These are phyloP conservation scores for Athalia rosae DNA, from an alignment of 2,888 invertebrate species.

Conservation along the genomic window DNA sequence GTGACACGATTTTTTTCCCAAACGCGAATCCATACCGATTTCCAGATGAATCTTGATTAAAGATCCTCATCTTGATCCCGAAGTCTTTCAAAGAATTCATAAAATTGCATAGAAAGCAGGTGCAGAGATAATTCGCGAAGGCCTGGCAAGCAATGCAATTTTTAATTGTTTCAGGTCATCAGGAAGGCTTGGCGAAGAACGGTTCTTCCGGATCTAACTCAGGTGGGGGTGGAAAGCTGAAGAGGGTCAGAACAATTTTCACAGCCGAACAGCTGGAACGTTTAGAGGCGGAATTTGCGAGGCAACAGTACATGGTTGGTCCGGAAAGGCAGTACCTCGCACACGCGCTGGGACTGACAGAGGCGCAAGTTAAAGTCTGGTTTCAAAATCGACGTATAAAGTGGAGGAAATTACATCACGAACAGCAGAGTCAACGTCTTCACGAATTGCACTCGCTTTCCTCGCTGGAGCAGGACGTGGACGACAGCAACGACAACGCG, in stretches of 20 bases:
- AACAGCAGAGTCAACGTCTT: constrained; percentile 91
- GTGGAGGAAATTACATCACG: constrained; percentile 96
- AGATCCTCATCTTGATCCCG: no score
- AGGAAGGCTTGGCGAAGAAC: constrained; percentile 70
- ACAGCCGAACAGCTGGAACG: constrained; percentile 96
- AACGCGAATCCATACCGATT: no score
- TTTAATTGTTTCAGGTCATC: constrained; percentile 63
- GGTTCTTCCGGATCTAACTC: constrained; percentile 67
- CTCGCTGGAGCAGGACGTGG: constrained; percentile 70
- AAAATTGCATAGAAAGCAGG: no score
- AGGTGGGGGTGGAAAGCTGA: constrained; percentile 80
- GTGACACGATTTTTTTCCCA: constrained; percentile 16
- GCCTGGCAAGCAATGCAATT: constrained; percentile 3
- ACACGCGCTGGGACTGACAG: constrained; percentile 88
- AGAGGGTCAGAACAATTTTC: constrained; percentile 96
- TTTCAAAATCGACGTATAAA: constrained; percentile 93
- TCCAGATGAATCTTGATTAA: no score
- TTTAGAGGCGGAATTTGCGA: constrained; percentile 94
- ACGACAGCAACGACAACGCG: constrained; percentile 74
- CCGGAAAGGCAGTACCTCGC: constrained; percentile 95
- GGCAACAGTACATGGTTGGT: constrained; percentile 99
- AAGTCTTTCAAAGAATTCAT: no score
- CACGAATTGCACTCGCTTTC: constrained; percentile 75
- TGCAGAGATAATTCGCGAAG: not conserved
- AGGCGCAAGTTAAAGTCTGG: constrained; percentile 84